phyloP scores from a whole-genome alignment of 1,140 invertebrate genomes.

The honey bee (Apis mellifera) region Amel_HAv3.1 CM009935.2:12224501-12225000 shows the following conservation, averaged over 20 bases:
- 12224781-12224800: background rate
- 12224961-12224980: slow-evolving; percentile 44
- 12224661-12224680: background rate
- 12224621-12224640: background rate
- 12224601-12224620: background rate
- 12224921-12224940: background rate
- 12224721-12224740: background rate
- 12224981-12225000: slow-evolving; percentile 34
- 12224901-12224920: slow-evolving; percentile 4
- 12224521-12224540: background rate
- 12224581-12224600: background rate
- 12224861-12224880: background rate
- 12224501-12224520: too few species aligned
- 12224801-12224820: background rate
- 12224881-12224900: background rate
- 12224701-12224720: background rate
- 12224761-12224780: background rate
- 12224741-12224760: background rate
- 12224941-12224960: slow-evolving; percentile 35
- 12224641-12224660: background rate
- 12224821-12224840: background rate
- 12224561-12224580: background rate
- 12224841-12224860: background rate
- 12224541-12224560: slow-evolving; percentile 10
- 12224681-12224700: background rate